Conservation (phyloP, 2,797 vertebrate genomes). For the Sternotherus odoratus region DNA sequence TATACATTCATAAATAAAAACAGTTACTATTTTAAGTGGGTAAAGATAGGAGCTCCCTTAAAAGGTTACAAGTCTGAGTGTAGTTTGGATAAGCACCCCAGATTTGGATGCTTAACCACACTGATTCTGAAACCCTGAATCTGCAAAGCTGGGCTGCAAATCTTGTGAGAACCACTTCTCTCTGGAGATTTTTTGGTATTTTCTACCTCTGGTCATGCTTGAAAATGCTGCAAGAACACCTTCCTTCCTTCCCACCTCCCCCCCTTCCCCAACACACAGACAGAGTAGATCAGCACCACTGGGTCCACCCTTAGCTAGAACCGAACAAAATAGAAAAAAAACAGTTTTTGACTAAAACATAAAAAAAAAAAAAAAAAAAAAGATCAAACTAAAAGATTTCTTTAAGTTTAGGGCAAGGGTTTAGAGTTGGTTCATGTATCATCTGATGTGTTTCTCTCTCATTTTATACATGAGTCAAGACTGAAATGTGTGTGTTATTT, state of each 20-base stretch:
- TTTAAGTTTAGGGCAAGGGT: background rate
- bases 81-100: background rate
- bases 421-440: background rate
- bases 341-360: background rate
- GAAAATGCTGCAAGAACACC: background rate
- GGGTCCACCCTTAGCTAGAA: background rate
- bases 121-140: background rate
- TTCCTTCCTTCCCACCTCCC: background rate
- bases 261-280: too few relatives aligned
- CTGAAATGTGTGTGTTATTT: rapidly evolving
- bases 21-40: background rate
- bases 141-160: background rate
- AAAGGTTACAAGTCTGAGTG: background rate
- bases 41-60: background rate
- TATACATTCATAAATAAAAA: background rate
- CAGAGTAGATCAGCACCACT: background rate
- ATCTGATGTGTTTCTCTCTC: background rate
- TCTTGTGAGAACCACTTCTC: background rate
- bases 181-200: background rate
- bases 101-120: background rate
- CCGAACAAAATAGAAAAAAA: background rate
- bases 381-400: background rate
- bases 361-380: background rate
- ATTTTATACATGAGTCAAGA: background rate
- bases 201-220: background rate